These are phyloP conservation scores for Lepeophtheirus nordmannii DNA, from an alignment of 2,888 invertebrate genomes.

Conservation along the genomic window DNA sequence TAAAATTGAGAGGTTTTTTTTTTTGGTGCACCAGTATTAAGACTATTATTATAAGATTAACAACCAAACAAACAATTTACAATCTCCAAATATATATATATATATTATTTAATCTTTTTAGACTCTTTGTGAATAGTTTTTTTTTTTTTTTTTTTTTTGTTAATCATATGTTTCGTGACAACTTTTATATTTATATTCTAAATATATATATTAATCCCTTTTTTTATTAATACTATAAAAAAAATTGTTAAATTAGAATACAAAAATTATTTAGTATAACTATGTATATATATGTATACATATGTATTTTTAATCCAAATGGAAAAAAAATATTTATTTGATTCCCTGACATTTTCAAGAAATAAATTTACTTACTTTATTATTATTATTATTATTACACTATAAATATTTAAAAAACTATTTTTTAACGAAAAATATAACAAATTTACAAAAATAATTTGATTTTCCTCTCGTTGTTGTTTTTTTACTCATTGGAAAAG, in stretches of 20 bases:
- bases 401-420: too few species aligned
- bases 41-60: not conserved
- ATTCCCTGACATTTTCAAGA: too few species aligned
- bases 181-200: conserved; percentile 3
- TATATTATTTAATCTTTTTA: conserved; percentile 4
- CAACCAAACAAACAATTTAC: not conserved
- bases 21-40: not conserved
- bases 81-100: not conserved
- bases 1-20: too few species aligned
- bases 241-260: not conserved
- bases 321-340: too few species aligned
- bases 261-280: not conserved
- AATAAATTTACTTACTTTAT: too few species aligned
- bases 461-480: too few species aligned
- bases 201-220: not conserved
- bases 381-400: too few species aligned
- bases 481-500: too few species aligned
- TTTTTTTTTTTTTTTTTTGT: not conserved
- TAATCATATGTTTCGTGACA: not conserved
- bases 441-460: too few species aligned
- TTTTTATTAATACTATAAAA: not conserved
- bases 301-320: too few species aligned
- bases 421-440: too few species aligned
- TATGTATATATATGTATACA: too few species aligned
- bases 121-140: not conserved